Percentiles rank a stretch among this genome's conserved stretches.
These are phyloP conservation scores for Tachycineta bicolor DNA, from an alignment of 2,113 vertebrate species.

Conservation along the genomic window DNA sequence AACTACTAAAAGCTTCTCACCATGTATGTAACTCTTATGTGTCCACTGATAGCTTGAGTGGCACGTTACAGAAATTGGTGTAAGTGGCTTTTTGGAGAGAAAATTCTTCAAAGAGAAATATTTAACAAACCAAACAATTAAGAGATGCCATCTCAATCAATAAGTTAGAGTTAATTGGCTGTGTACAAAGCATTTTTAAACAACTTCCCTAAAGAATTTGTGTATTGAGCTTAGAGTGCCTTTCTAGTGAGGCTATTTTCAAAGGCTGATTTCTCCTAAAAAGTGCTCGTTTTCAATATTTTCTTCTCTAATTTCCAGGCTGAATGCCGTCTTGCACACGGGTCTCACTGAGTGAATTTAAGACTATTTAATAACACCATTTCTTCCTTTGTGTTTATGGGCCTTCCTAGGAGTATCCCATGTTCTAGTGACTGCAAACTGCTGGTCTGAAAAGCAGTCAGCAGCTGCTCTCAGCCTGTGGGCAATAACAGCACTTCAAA, in stretches of 20 bases:
- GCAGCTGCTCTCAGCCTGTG: neutral
- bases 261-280: neutral
- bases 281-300: neutral
- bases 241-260: neutral
- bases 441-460: neutral
- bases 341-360: neutral
- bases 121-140: conserved; percentile 10
- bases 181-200: conserved; percentile 3
- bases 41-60: neutral
- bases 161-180: conserved; percentile 23
- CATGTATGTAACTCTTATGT: neutral
- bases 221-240: neutral
- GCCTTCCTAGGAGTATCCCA: neutral
- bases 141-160: neutral
- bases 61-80: neutral
- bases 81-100: neutral
- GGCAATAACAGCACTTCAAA: neutral
- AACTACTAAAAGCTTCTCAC: neutral
- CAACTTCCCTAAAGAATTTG: neutral
- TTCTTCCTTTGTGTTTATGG: neutral
- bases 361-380: neutral
- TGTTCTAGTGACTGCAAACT: neutral
- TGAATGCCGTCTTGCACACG: neutral
- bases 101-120: conserved; percentile 42
- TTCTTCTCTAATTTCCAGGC: neutral